Evolutionary conservation across 1,140 invertebrate genomes (phyloP), one percentile per base, ranked within the genome.

Genomic region (Monochamus saltuarius): DNA sequence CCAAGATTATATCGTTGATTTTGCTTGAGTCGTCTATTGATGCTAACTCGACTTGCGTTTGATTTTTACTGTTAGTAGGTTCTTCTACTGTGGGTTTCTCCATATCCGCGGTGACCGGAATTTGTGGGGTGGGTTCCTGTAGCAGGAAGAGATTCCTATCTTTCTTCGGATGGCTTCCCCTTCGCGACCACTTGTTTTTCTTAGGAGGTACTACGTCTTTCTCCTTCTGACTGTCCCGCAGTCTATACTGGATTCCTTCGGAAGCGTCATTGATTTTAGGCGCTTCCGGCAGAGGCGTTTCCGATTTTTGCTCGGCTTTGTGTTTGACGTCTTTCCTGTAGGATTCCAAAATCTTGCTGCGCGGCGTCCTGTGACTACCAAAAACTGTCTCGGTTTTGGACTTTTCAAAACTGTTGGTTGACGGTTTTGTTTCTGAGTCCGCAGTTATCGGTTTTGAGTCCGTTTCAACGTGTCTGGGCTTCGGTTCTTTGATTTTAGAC

Each of bases 291-390:
- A 13, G 45, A 3, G n/a, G 13, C n/a, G 10, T 47, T 14, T 47
- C n/a, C 19, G 45, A 14, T 14, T 47, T 17, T 47, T 47, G 13
- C 10, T 47, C 10, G 17, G 10, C 42, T n/a, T 13, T 46, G 16
- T 36, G 46, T 17, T 39, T 56, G 29, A 17, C 13, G 38, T 62
- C 61, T 11, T 55, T 55, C 14, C 45, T 29, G 22, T 59, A 63
- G 6, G 61, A 63, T 47, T 63, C 61, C 14, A 63, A 29, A 10
- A 59, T 63, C 49, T 59, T 63, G 17, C 56, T 55, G 29, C 61
- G 34, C 8, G 61, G 56, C 11, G 56, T 47, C 35, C 50, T 13
- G 14, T 55, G 59, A 8, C 51, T 46, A 6, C 2, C 6, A n/a
- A n/a, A n/a, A 29, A 29, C 22, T 6, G 2, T 29, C 22, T 29